These are phyloP conservation scores for Sarotherodon lohbergeri DNA, from an alignment of 2,113 vertebrate genomes.

Conservation along the genomic window DNA sequence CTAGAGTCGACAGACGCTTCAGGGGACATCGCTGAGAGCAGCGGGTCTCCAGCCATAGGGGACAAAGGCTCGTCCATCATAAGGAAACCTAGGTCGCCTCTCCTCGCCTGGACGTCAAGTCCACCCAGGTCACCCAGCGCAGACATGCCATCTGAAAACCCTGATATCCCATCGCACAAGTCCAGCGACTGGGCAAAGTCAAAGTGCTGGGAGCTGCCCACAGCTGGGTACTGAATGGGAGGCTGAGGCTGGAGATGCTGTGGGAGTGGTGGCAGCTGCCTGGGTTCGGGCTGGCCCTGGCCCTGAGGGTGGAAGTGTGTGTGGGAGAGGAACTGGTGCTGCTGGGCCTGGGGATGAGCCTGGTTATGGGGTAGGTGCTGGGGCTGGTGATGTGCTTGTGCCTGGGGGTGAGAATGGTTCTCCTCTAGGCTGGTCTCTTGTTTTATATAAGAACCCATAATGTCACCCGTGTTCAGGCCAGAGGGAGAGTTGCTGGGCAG, in stretches of 20 bases:
- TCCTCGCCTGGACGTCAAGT: conserved; percentile 78
- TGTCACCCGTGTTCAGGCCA: conserved; percentile 77
- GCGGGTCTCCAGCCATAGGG: conserved; percentile 85
- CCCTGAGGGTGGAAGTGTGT: conserved; percentile 54
- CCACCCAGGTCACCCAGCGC: conserved; percentile 79
- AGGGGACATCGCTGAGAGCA: conserved; percentile 93
- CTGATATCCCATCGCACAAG: conserved; percentile 79
- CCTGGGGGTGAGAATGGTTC: conserved; percentile 57
- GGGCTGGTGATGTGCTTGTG: conserved; percentile 56
- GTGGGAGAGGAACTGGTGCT: conserved; percentile 62
- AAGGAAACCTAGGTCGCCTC: conserved; percentile 86
- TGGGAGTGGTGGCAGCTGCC: conserved; percentile 62
- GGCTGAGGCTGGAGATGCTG: conserved; percentile 72
- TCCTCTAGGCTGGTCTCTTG: conserved; percentile 83
- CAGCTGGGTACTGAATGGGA: conserved; percentile 74
- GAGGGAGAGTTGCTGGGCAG: conserved; percentile 85
- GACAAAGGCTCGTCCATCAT: conserved; percentile 93
- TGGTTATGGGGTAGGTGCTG: conserved; percentile 70
- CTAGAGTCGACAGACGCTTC: conserved; percentile 93
- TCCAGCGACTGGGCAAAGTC: conserved; percentile 87
- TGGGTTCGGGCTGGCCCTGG: conserved; percentile 61
- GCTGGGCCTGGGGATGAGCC: conserved; percentile 52
- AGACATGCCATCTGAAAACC: conserved; percentile 80
- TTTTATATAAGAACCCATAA: conserved; percentile 82
- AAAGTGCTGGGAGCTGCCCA: conserved; percentile 77